Base-by-base conservation (phyloP, 2,113 vertebrate genomes). In the Petroica traversi region DNA sequence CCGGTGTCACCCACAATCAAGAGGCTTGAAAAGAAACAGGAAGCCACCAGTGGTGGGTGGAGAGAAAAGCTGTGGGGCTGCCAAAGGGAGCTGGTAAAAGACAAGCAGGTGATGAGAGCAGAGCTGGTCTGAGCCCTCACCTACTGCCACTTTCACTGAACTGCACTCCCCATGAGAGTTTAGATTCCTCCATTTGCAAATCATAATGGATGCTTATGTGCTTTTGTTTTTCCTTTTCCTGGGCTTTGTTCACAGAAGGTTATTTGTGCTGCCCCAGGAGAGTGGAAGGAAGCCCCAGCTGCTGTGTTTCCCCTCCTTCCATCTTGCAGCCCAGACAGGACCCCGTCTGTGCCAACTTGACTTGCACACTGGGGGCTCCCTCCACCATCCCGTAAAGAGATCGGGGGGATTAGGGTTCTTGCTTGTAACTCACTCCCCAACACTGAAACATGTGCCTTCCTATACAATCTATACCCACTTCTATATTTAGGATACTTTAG, bases 21-120 rank as follows among this genome's bases (percentile, higher is more conserved):
- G 29, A 76, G n/a, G 26, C 62, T 62, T 83, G 71, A 61, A 83
- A 92, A 95, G 46, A 90, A 90, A 76, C 78, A 93, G 85, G 75
- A 93, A 85, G 67, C 29, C 0, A 0, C 22, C 9, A 9, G 0
- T 3, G 3, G 36, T 33, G 74, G 49, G 46, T 58, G 76, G 40
- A 48, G 51, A 83, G 64, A 49, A 55, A 69, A 71, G 38, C 68
- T 58, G 33, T 28, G n/a, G 12, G 40, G 49, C 26, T 46, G 33
- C 19, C 3, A 3, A 22, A 81, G 19, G 29, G 26, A 59, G 38
- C 36, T 43, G n/a, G 19, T 24, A 62, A 55, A 51, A 58, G 41
- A 29, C 0, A 3, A 81, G 31, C 17, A 34, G 57, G 45, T 0
- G 0, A 29, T 25, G 45, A 41, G 61, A 38, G 48, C 84, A 43